Evolutionary conservation across 2,888 invertebrate species (phyloP).

Genomic region (Yponomeuta malinellus): DNA sequence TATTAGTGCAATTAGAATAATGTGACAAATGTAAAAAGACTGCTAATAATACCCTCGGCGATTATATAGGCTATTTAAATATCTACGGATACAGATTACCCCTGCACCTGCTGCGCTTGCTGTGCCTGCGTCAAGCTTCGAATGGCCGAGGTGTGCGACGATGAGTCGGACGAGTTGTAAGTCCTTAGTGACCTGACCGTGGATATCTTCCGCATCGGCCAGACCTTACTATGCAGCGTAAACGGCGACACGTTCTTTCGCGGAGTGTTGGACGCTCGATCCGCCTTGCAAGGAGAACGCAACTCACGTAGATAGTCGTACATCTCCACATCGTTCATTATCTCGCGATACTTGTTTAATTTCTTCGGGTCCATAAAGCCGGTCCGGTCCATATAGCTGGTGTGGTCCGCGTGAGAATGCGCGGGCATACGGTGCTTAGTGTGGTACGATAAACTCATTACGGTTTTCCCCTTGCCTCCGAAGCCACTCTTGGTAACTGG

Average conservation of each 20-base stretch:
- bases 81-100: too few relatives aligned
- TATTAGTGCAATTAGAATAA: neutral
- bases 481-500: neutral
- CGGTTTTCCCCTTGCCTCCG: conserved; percentile 16
- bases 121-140: neutral
- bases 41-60: too few relatives aligned
- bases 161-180: neutral
- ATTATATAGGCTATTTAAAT: too few relatives aligned
- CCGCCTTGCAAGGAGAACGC: conserved; percentile 41
- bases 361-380: conserved; percentile 35
- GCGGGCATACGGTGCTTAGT: conserved; percentile 29
- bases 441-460: conserved; percentile 47
- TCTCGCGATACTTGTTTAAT: conserved; percentile 50
- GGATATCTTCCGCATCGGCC: neutral
- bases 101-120: neutral
- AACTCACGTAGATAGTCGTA: conserved; percentile 46
- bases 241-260: conserved; percentile 35
- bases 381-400: neutral
- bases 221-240: conserved; percentile 18
- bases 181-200: neutral
- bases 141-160: neutral
- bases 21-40: too few relatives aligned
- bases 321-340: conserved; percentile 47
- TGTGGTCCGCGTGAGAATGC: conserved; percentile 13
- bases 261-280: conserved; percentile 57